Evolutionary conservation across 2,797 vertebrate species (phyloP).

Genomic region (Halcyon smyrnensis): DNA sequence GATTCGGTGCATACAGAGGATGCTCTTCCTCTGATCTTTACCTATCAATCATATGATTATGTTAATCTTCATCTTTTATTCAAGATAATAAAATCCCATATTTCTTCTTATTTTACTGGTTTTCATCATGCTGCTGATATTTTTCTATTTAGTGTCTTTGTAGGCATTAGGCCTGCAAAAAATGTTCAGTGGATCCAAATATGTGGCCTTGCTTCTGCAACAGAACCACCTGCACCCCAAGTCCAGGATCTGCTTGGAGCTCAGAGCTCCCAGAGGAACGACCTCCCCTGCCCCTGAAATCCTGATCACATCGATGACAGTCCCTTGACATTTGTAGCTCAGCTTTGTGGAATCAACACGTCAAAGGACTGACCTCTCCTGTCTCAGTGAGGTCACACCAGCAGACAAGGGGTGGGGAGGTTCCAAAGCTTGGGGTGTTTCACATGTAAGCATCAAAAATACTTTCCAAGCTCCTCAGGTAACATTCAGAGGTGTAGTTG

Average conservation of each 20-base stretch:
- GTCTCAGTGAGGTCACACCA: fast-evolving
- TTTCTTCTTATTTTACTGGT: background rate
- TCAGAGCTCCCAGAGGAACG: background rate
- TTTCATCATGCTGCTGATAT: background rate
- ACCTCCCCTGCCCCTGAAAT: no score
- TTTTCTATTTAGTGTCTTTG: slow-evolving; percentile 38
- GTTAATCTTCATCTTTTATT: background rate
- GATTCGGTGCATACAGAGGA: background rate
- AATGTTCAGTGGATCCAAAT: background rate
- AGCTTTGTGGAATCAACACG: background rate
- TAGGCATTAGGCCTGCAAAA: background rate
- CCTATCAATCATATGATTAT: background rate
- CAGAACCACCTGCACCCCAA: background rate
- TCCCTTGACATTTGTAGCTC: background rate
- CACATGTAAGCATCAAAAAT: background rate
- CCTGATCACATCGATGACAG: fast-evolving
- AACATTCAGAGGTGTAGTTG: background rate
- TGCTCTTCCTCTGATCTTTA: background rate
- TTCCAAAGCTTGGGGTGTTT: background rate
- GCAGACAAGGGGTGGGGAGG: background rate
- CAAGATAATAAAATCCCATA: background rate
- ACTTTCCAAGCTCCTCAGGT: background rate
- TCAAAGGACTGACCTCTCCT: background rate
- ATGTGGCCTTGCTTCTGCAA: background rate
- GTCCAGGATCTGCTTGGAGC: background rate